Conservation (phyloP, 2,797 vertebrate genomes). For the Mus minutoides region DNA sequence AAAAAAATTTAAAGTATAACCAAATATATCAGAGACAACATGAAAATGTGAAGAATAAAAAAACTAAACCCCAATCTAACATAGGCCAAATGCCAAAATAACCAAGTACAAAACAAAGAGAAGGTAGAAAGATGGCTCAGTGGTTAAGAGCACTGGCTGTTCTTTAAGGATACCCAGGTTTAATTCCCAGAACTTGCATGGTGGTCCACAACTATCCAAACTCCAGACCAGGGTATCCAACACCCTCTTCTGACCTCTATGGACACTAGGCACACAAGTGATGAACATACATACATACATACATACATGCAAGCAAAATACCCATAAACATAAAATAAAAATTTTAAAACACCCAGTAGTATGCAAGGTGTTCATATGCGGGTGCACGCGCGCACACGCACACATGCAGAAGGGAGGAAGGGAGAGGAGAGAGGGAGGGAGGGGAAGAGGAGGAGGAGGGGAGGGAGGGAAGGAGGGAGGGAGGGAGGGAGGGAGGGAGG, state of each 20-base stretch:
- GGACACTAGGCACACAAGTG: neutral
- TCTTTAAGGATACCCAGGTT: neutral
- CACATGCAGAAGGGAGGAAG: too few relatives aligned
- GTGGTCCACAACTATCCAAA: neutral
- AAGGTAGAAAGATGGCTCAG: neutral
- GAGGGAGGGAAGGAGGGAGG: neutral
- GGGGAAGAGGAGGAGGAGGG: accelerated
- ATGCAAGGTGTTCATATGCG: too few relatives aligned
- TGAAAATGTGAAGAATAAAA: conserved; percentile 17
- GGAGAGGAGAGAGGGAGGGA: accelerated
- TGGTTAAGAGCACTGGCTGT: neutral
- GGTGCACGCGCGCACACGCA: neutral
- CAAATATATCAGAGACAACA: conserved; percentile 31
- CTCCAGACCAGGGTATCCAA: neutral
- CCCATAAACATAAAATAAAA: neutral
- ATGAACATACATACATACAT: neutral
- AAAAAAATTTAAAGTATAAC: neutral
- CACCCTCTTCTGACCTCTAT: neutral
- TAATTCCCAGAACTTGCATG: neutral
- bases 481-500: accelerated
- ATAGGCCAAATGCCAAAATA: conserved; percentile 9
- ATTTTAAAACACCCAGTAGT: neutral
- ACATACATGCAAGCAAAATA: neutral
- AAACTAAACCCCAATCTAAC: neutral
- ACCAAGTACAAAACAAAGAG: neutral